Conservation (phyloP, 2,797 vertebrate genomes). For the Nannoperca australis region DNA sequence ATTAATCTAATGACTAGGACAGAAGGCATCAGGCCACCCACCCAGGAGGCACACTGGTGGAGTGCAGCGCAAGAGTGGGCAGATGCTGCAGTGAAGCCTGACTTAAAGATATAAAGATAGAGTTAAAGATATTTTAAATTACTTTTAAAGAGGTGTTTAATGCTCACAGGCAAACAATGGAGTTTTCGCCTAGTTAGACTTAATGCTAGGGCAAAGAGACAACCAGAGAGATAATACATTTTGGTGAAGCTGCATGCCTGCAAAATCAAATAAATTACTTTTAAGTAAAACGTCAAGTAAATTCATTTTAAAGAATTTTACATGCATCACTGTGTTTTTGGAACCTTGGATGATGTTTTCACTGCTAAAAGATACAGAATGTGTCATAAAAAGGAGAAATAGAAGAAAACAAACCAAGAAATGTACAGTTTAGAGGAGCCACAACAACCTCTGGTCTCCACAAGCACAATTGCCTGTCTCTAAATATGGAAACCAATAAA, state of each 20-base stretch:
- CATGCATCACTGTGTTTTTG: not conserved
- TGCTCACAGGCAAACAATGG: not conserved
- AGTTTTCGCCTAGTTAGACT: not conserved
- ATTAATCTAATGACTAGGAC: slow-evolving; percentile 35
- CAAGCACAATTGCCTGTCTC: not conserved
- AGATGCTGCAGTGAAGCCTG: slow-evolving; percentile 48
- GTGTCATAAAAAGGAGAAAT: not conserved
- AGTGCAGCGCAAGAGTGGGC: slow-evolving; percentile 44
- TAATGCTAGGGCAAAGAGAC: not conserved
- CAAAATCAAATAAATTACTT: not conserved
- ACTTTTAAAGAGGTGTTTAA: slow-evolving; percentile 6
- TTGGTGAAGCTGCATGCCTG: not conserved
- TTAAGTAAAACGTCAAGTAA: not conserved
- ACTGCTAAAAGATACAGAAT: not conserved
- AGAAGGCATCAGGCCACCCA: slow-evolving; percentile 41
- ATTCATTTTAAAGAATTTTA: not conserved
- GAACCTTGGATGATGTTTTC: not conserved
- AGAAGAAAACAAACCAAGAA: not conserved
- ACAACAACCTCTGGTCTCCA: not conserved
- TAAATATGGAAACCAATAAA: not conserved
- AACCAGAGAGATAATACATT: not conserved
- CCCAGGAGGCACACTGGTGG: slow-evolving; percentile 30
- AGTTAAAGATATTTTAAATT: slow-evolving; percentile 1
- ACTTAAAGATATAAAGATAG: not conserved
- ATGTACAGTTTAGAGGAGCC: not conserved